Conservation (phyloP, 2,888 invertebrate genomes). For the Volucella inflata region DNA sequence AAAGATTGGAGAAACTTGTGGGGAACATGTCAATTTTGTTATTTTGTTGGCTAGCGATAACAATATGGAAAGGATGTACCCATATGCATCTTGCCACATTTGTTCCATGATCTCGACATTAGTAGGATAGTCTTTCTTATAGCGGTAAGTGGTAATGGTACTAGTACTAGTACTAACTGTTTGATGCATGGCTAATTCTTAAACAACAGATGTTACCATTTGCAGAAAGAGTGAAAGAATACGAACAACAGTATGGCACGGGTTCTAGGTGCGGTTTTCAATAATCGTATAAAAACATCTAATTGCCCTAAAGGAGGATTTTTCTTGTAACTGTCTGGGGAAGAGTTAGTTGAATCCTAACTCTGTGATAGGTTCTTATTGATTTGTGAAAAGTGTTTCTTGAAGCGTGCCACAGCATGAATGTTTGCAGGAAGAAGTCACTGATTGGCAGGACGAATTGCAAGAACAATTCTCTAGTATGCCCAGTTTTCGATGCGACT, state of each 20-base stretch:
- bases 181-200: constrained; percentile 33
- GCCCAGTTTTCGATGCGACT: too few species aligned
- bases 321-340: background rate
- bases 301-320: constrained; percentile 55
- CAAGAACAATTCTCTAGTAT: background rate
- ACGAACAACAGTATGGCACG: background rate
- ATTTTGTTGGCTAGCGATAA: constrained; percentile 60
- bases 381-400: constrained; percentile 23
- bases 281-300: constrained; percentile 61
- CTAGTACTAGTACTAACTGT: constrained; percentile 51
- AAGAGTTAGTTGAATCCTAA: background rate
- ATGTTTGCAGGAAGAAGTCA: constrained; percentile 10
- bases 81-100: constrained; percentile 37
- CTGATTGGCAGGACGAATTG: constrained; percentile 66
- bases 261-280: constrained; percentile 39
- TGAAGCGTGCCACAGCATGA: background rate
- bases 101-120: constrained; percentile 22
- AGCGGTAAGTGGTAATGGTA: constrained; percentile 55
- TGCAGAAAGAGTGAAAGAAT: constrained; percentile 3
- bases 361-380: constrained; percentile 41
- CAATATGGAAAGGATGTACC: constrained; percentile 55
- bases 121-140: background rate
- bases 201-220: constrained; percentile 54
- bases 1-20: constrained; percentile 27
- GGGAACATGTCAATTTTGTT: constrained; percentile 70